phyloP scores from a whole-genome alignment of 2,797 vertebrate species.

The Poecilia picta region DNA sequence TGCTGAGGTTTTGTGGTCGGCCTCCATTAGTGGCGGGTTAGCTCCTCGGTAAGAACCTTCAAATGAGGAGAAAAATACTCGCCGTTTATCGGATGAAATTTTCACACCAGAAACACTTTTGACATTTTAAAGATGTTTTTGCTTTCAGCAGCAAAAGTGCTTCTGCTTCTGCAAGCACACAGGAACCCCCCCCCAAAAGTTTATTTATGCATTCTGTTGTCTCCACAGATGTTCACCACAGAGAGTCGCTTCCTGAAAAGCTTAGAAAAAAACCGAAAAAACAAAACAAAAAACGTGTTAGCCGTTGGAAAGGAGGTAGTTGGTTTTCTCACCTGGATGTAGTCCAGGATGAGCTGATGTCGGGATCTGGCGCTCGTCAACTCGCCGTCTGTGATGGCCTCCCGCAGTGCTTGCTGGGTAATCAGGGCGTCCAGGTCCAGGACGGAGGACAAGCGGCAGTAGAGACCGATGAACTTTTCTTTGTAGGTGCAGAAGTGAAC shows the following conservation, averaged over 20 bases:
- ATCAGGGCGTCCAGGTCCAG: constrained; percentile 95
- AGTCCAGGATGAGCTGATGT: constrained; percentile 93
- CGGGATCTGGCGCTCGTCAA: constrained; percentile 91
- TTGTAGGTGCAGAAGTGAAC: constrained; percentile 97
- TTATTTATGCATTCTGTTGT: not conserved
- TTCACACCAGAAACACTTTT: not conserved
- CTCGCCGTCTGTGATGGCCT: constrained; percentile 94
- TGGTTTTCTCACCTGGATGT: constrained; percentile 87
- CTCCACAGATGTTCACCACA: not conserved
- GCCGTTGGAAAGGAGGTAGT: not conserved
- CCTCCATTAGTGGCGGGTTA: constrained; percentile 79
- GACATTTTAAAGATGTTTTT: not conserved
- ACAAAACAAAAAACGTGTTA: not conserved
- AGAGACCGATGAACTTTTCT: constrained; percentile 95
- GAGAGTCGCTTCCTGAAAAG: not conserved
- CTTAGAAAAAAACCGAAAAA: not conserved
- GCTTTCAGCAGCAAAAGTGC: not conserved
- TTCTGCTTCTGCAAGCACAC: too few species aligned
- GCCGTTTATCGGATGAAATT: not conserved
- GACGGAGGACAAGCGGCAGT: constrained; percentile 95
- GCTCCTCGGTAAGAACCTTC: constrained; percentile 18
- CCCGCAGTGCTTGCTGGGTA: constrained; percentile 94
- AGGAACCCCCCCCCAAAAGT: too few species aligned
- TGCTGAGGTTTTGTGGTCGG: constrained; percentile 83
- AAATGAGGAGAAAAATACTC: not conserved